Base-by-base conservation (phyloP, 2,797 vertebrate species). In the Brachymystax lenok region DNA sequence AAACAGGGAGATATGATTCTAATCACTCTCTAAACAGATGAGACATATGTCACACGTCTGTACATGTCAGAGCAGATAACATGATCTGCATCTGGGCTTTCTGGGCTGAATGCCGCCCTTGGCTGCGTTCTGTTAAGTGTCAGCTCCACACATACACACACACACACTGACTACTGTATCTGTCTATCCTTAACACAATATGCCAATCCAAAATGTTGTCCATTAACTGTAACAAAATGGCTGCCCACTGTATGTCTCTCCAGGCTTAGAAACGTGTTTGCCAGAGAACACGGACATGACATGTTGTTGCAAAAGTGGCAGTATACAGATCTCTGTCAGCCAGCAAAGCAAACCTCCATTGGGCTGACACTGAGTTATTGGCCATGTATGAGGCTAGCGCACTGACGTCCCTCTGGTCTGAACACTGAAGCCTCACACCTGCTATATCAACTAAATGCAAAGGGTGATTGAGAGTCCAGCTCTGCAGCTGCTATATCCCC, bases 401-500 rank as follows among this genome's bases (percentile, higher is more conserved):
- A 33, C 12, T 67, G 73, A 67, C 30, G 40, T 67, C 51, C 59
- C 59, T 77, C 70, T 76, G 71, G 74, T 67, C 28, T 75, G 46
- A 77, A 75, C 28, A 35, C 69, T 30, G 13, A 46, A 46, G 10
- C 10, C 40, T 46, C 40, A 46, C 40, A 46, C 12, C 64, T 70
- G 35, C 73, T 33, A 33, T 4, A 33, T 33, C 30, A 33, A 33
- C 30, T 33, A 33, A 33, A 33, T 33, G 30, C 30, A 33, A 33
- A 3, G 30, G 30, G 30, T 4, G 3, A 33, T 33, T 33, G 30
- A 33, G 30, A 33, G 30, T 33, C 30, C 30, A 33, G 3, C 30
- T 35, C 33, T 68, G 4, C 63, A 66, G 63, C 63, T 28, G 28
- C 1, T 28, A 33, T 33, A 33, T 5, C 33, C 40, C 40, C 8